A percentile compares a stretch with the other conserved stretches of the same genome.
Conservation (phyloP, 2,888 invertebrate species). For the Drymonia ruficornis region DNA sequence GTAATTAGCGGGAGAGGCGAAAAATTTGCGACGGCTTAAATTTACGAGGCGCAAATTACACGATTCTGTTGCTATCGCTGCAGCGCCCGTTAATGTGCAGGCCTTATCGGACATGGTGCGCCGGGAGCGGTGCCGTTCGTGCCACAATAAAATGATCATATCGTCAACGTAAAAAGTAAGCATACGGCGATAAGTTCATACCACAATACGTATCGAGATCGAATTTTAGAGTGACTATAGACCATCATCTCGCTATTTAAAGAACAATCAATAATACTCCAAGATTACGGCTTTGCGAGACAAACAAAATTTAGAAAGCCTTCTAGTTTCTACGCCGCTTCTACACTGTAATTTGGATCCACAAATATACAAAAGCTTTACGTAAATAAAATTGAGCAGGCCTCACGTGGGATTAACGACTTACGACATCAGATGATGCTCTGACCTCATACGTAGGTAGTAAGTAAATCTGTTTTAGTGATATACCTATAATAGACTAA, state of each 20-base stretch:
- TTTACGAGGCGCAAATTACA: conserved; percentile 85
- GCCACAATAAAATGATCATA: conserved; percentile 58
- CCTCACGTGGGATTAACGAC: not conserved
- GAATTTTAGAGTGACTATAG: no score
- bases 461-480: not conserved
- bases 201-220: not conserved
- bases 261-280: no score
- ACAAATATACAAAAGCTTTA: not conserved
- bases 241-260: no score
- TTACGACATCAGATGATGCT: not conserved
- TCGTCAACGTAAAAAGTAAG: conserved; percentile 36
- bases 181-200: not conserved
- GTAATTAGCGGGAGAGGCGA: conserved; percentile 83
- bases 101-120: conserved; percentile 75
- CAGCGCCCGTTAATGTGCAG: conserved; percentile 79
- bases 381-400: not conserved
- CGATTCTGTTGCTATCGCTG: conserved; percentile 80
- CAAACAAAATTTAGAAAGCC: not conserved
- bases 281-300: no score
- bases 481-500: not conserved
- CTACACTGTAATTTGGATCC: not conserved
- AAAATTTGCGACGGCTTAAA: conserved; percentile 84
- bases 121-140: conserved; percentile 41
- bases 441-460: not conserved
- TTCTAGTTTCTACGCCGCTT: not conserved